Base-by-base conservation (phyloP, 2,888 invertebrate species). In the Euzophera pinguis region DNA sequence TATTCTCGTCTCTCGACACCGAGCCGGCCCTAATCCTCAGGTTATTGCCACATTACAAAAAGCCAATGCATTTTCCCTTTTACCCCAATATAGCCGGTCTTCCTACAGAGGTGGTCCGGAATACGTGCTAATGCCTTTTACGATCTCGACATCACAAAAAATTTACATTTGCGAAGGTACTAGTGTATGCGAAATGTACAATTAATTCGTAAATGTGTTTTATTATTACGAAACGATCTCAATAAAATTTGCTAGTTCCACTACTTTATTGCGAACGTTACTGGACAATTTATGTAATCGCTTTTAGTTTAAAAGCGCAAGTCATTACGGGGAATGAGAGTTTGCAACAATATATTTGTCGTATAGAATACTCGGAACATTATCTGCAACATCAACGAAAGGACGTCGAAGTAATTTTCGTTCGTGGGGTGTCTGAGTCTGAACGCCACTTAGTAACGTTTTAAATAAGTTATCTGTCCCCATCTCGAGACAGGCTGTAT, bases 61-160 rank as follows among this genome's bases (percentile, higher is more conserved):
- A 87, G 81, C 74, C 80, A 78, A 82, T 88, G 87, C 84, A 84
- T 84, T 83, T 75, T 77, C 78, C 76, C 76, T 78, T 77, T 74
- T 75, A 70, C 73, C 73, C 79, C 72, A 78, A 81, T 84, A 82
- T 74, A 70, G 67, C 59, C 60, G 70, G 58, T 58, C 62, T 63
- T 58, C 64, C 61, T 65, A 48, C 56, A 57, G 65, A 63, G 63
- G 64, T 67, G 63, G 72, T 63, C 61, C 69, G 63, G 71, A 80
- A 71, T 84, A 88, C 88, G 87, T 90, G 88, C 79, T 84, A 86
- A 88, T 86, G 82, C 79, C 75, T 81, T 85, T 87, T 85, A 88
- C 73, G 81, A 78, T 63, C 72, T 67, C 61, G 62, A 67, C 65
- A 65, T 71, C 75, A 78, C 67, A 64, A 77, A 73, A 74, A 73